A percentile compares a stretch with the other conserved stretches of the same genome.
These are phyloP conservation scores for Baronia brevicornis DNA, from an alignment of 2,888 invertebrate genomes.

Conservation along the genomic window DNA sequence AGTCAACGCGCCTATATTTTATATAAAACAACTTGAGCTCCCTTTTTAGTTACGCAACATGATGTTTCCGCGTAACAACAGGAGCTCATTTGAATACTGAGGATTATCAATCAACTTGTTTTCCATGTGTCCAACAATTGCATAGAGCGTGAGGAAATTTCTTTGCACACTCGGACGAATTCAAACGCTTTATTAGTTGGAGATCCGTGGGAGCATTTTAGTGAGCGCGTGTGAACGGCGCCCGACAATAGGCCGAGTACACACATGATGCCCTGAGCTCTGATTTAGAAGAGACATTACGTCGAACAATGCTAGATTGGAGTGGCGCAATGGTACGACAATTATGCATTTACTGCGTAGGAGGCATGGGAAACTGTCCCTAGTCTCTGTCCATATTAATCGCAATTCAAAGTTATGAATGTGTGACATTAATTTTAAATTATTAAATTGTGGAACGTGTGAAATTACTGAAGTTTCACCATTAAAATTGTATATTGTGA, in stretches of 20 bases:
- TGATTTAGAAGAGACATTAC: slow-evolving; percentile 68
- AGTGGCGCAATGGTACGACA: slow-evolving; percentile 49
- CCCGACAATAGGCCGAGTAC: slow-evolving; percentile 54
- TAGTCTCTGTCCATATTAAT: slow-evolving; percentile 14
- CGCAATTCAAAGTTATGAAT: slow-evolving; percentile 9
- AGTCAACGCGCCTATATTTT: too few species aligned
- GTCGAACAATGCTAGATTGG: slow-evolving; percentile 58
- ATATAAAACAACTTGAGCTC: too few species aligned
- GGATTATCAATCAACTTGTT: slow-evolving; percentile 6
- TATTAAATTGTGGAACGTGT: too few species aligned
- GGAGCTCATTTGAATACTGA: background rate
- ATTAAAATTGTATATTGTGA: too few species aligned
- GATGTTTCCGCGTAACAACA: background rate
- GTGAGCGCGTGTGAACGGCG: slow-evolving; percentile 64
- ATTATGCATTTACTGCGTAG: slow-evolving; percentile 59
- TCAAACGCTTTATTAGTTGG: slow-evolving; percentile 25
- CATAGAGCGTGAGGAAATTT: slow-evolving; percentile 25
- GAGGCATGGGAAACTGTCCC: slow-evolving; percentile 54
- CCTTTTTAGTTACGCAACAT: background rate
- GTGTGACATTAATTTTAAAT: too few species aligned
- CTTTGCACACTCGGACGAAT: slow-evolving; percentile 27
- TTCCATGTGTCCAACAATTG: slow-evolving; percentile 2
- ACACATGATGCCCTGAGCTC: slow-evolving; percentile 53
- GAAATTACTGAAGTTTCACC: too few species aligned
- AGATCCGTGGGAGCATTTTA: slow-evolving; percentile 60